A percentile compares a stretch with the other conserved stretches of the same genome.
These are phyloP conservation scores for Vesta saturnalis DNA, from an alignment of 2,888 invertebrate genomes.

Conservation along the genomic window DNA sequence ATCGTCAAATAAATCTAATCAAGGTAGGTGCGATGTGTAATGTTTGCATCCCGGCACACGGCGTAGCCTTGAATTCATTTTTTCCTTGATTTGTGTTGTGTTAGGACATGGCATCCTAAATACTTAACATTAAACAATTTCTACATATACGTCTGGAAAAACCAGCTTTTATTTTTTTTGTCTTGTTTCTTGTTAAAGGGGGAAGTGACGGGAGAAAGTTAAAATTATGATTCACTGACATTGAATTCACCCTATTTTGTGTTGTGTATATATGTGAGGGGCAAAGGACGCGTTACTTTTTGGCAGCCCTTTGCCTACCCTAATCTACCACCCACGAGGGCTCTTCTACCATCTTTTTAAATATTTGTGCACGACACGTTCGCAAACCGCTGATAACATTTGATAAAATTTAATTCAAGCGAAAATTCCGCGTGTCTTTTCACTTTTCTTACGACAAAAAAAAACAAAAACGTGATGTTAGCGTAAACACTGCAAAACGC, in stretches of 20 bases:
- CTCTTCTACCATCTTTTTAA: slow-evolving; percentile 17
- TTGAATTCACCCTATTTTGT: slow-evolving; percentile 33
- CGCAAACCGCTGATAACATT: neutral
- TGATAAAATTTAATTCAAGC: too few relatives aligned
- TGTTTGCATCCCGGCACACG: slow-evolving; percentile 49
- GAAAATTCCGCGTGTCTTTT: too few relatives aligned
- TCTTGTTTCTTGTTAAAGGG: slow-evolving; percentile 4
- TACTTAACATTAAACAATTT: too few relatives aligned
- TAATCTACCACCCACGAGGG: slow-evolving; percentile 19
- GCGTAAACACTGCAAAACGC: too few relatives aligned
- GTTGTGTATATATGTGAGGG: too few relatives aligned
- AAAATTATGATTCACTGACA: slow-evolving; percentile 33
- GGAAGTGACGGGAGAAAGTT: slow-evolving; percentile 29
- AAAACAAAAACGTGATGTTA: too few relatives aligned
- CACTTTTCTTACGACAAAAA: too few relatives aligned
- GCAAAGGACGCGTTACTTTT: slow-evolving; percentile 17
- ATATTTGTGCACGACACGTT: slow-evolving; percentile 1
- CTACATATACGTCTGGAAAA: too few relatives aligned
- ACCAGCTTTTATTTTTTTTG: slow-evolving; percentile 4
- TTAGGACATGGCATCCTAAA: slow-evolving; percentile 43
- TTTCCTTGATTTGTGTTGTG: slow-evolving; percentile 44
- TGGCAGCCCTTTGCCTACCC: slow-evolving; percentile 20
- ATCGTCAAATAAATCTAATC: slow-evolving; percentile 25
- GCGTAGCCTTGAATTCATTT: slow-evolving; percentile 53
- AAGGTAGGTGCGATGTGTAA: slow-evolving; percentile 37